phyloP scores from a whole-genome alignment of 2,888 invertebrate species.

The Teleogryllus oceanicus region DNA sequence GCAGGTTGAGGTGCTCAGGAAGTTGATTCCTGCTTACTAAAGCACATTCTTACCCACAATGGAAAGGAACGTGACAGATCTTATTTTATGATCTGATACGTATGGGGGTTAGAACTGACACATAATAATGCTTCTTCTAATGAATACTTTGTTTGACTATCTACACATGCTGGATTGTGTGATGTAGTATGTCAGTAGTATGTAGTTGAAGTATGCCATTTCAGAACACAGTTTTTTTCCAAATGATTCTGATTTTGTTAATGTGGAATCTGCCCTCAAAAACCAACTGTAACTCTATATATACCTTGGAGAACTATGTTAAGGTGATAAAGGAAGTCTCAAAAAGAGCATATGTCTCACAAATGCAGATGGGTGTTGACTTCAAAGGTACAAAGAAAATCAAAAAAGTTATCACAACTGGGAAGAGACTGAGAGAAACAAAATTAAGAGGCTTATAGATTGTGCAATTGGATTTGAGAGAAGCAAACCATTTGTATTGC shows the following conservation, averaged over 20 bases:
- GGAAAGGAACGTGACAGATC: background rate
- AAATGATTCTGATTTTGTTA: too few species aligned
- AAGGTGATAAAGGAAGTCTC: too few species aligned
- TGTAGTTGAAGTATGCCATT: too few species aligned
- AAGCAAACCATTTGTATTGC: background rate
- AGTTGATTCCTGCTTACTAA: background rate
- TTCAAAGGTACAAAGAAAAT: background rate
- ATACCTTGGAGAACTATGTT: too few species aligned
- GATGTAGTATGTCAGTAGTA: too few species aligned
- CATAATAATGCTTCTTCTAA: background rate
- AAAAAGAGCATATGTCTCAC: too few species aligned
- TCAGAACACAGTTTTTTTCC: too few species aligned
- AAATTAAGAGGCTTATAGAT: slow-evolving; percentile 12
- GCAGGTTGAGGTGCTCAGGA: background rate
- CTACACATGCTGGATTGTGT: too few species aligned
- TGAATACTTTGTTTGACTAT: background rate
- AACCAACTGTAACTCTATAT: too few species aligned
- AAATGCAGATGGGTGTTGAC: background rate
- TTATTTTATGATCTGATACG: background rate
- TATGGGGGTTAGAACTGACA: background rate
- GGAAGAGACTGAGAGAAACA: background rate
- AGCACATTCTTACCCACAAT: background rate
- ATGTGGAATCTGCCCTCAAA: too few species aligned
- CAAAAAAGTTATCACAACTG: background rate
- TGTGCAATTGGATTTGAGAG: background rate